These are phyloP conservation scores for Melipona beecheii DNA, from an alignment of 2,888 invertebrate species.

Conservation along the genomic window DNA sequence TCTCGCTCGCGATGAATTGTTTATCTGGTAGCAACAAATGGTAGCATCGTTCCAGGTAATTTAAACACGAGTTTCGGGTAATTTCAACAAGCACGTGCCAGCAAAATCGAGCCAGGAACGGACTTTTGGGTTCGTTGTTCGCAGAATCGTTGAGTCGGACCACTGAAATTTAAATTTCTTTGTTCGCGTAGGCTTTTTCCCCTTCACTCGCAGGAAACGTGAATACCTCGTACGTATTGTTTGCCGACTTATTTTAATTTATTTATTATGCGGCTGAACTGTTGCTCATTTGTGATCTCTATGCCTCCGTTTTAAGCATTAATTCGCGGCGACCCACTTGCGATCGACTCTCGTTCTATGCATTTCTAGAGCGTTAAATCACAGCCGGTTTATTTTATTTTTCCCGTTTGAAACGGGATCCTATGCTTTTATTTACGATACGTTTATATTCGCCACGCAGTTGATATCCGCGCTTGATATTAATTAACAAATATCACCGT, in stretches of 20 bases:
- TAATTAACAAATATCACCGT: background rate
- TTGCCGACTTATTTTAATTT: background rate
- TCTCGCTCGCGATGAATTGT: background rate
- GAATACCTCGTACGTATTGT: background rate
- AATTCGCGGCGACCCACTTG: background rate
- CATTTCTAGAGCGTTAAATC: background rate
- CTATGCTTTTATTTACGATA: background rate
- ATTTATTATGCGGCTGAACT: background rate
- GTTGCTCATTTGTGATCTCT: background rate
- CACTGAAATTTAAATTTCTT: constrained; percentile 17
- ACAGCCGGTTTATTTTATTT: background rate
- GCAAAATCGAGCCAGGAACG: background rate
- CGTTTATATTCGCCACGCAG: no score
- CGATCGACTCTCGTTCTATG: background rate
- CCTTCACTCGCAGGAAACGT: background rate
- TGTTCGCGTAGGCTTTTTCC: background rate
- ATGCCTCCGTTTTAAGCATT: background rate
- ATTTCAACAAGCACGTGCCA: background rate
- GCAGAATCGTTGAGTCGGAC: background rate
- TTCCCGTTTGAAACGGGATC: background rate
- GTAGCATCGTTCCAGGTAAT: background rate
- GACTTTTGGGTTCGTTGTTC: background rate
- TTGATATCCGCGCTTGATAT: no score
- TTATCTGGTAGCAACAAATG: background rate
- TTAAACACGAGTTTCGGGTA: background rate